phyloP scores from a whole-genome alignment of 2,888 invertebrate genomes.

The Melinaea menophilus region DNA sequence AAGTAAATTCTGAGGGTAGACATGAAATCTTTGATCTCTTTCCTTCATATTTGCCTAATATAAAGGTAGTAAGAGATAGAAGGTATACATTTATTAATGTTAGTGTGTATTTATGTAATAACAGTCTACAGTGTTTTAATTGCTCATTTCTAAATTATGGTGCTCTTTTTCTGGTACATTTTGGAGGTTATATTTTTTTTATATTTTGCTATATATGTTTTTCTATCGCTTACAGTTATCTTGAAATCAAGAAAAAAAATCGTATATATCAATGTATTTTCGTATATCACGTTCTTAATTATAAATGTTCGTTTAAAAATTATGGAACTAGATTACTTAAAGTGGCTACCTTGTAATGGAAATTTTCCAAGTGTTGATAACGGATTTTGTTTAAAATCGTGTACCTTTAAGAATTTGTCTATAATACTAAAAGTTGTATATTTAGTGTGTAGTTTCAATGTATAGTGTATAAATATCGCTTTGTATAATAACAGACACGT shows the following conservation, averaged over 20 bases:
- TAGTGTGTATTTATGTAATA: constrained; percentile 4
- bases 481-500: no score
- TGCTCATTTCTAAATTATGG: constrained; percentile 54
- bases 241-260: constrained; percentile 21
- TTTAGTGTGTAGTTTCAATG: neutral
- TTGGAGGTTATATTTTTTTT: constrained; percentile 32
- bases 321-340: no score
- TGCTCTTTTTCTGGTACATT: constrained; percentile 45
- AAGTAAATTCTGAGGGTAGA: constrained; percentile 24
- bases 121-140: constrained; percentile 16
- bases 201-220: constrained; percentile 14
- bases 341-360: no score
- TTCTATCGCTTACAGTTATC: constrained; percentile 18
- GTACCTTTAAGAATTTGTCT: neutral
- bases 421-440: neutral
- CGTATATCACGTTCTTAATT: neutral
- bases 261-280: constrained; percentile 12
- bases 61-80: constrained; percentile 56
- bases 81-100: constrained; percentile 28
- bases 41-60: constrained; percentile 64
- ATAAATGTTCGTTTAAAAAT: neutral
- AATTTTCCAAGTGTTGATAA: no score
- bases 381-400: neutral
- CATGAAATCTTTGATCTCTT: constrained; percentile 44
- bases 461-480: constrained; percentile 3